Conservation (phyloP, 1,140 invertebrate species). For the Drosophila willistoni region DNA sequence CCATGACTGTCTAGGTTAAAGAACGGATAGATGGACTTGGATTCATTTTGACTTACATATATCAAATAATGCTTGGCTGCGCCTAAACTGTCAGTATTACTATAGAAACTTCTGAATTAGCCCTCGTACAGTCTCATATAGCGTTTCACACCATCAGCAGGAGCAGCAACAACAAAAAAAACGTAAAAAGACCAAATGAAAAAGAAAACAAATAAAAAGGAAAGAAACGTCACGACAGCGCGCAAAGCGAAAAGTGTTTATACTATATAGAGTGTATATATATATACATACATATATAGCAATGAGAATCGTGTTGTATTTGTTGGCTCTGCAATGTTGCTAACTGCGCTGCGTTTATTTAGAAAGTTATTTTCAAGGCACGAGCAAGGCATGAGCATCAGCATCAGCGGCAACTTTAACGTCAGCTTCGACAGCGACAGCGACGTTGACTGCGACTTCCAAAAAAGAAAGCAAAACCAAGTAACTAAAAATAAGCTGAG, state of each 20-base stretch:
- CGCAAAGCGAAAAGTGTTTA: constrained; percentile 60
- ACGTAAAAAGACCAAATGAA: background rate
- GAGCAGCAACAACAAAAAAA: background rate
- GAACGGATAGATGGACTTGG: too few relatives aligned
- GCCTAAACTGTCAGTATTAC: too few relatives aligned
- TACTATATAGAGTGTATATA: background rate
- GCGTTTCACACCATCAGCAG: too few relatives aligned
- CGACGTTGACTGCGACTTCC: background rate
- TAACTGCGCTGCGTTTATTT: constrained; percentile 73
- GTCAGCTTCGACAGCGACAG: background rate
- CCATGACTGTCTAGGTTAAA: too few relatives aligned
- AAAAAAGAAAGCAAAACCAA: constrained; percentile 47
- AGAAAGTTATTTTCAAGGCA: constrained; percentile 75
- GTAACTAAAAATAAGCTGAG: constrained; percentile 78
- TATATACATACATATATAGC: constrained; percentile 17
- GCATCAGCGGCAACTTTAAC: constrained; percentile 33
- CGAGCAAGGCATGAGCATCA: constrained; percentile 11
- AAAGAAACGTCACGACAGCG: constrained; percentile 70
- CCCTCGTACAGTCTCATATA: background rate
- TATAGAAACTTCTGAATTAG: background rate
- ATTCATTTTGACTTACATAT: too few relatives aligned
- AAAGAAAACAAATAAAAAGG: constrained; percentile 1
- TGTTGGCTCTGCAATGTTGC: constrained; percentile 50
- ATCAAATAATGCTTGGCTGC: too few relatives aligned
- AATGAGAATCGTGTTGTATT: constrained; percentile 8